Conservation (phyloP, 2,113 vertebrate species). For the Chionis minor region DNA sequence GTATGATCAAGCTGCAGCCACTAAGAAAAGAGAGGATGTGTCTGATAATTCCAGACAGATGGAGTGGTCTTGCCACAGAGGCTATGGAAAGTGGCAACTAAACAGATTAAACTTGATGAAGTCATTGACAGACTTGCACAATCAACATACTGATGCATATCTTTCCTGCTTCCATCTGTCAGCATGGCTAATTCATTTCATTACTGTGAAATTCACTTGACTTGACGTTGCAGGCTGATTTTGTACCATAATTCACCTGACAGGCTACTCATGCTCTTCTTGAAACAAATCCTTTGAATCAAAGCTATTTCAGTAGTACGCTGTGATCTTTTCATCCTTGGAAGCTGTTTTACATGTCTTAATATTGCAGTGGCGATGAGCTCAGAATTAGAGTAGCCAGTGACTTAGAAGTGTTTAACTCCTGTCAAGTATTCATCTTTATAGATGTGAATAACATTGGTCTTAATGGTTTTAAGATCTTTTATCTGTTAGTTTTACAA, state of each 20-base stretch:
- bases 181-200: conserved; percentile 6
- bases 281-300: background rate
- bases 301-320: background rate
- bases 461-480: background rate
- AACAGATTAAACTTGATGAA: conserved; percentile 54
- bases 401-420: background rate
- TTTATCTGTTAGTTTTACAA: background rate
- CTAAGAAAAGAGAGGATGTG: background rate
- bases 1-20: background rate
- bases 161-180: conserved; percentile 47
- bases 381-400: background rate
- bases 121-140: conserved; percentile 23
- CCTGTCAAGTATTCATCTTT: background rate
- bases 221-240: background rate
- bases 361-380: background rate
- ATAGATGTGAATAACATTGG: background rate
- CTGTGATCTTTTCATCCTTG: background rate
- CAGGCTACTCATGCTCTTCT: background rate
- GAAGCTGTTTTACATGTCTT: background rate
- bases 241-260: background rate
- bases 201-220: conserved; percentile 4
- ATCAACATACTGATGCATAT: conserved; percentile 46
- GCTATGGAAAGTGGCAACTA: background rate
- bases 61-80: conserved; percentile 30
- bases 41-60: conserved; percentile 29